A percentile compares a stretch with the other conserved stretches of the same genome.
phyloP scores from a whole-genome alignment of 1,140 invertebrate species.

The Kradibia gibbosae region DNA sequence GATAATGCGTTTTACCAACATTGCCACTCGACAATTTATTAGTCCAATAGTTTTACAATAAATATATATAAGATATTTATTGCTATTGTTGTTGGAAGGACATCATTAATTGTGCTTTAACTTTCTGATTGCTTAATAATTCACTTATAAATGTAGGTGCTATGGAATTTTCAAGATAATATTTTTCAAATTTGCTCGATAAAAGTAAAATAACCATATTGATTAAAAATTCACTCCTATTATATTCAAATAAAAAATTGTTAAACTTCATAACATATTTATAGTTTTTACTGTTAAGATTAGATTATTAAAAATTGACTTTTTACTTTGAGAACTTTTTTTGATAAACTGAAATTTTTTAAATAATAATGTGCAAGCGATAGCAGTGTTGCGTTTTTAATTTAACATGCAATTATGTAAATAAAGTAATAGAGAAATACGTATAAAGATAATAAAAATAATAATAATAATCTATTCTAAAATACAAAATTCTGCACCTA shows the following conservation, averaged over 20 bases:
- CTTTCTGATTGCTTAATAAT: too few relatives aligned
- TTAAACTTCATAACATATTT: too few relatives aligned
- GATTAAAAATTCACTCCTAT: too few relatives aligned
- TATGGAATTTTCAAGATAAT: too few relatives aligned
- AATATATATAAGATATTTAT: conserved; percentile 40
- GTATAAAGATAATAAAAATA: neutral
- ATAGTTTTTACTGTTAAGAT: too few relatives aligned
- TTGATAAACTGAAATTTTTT: neutral
- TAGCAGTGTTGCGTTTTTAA: neutral
- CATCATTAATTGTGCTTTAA: neutral
- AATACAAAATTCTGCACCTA: neutral
- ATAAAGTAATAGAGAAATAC: neutral
- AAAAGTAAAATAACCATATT: too few relatives aligned
- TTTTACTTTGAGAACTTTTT: neutral
- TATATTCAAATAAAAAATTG: too few relatives aligned
- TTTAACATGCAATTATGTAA: neutral
- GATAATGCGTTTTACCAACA: conserved; percentile 60
- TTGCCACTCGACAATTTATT: conserved; percentile 33
- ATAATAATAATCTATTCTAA: neutral
- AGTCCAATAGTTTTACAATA: conserved; percentile 50
- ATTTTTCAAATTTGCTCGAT: too few relatives aligned
- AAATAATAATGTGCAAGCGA: neutral
- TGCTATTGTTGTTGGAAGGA: neutral
- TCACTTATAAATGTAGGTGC: too few relatives aligned
- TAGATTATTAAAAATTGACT: conserved; percentile 20